Evolutionary conservation across 2,888 invertebrate genomes (phyloP).

Genomic region (Limnephilus rhombicus): DNA sequence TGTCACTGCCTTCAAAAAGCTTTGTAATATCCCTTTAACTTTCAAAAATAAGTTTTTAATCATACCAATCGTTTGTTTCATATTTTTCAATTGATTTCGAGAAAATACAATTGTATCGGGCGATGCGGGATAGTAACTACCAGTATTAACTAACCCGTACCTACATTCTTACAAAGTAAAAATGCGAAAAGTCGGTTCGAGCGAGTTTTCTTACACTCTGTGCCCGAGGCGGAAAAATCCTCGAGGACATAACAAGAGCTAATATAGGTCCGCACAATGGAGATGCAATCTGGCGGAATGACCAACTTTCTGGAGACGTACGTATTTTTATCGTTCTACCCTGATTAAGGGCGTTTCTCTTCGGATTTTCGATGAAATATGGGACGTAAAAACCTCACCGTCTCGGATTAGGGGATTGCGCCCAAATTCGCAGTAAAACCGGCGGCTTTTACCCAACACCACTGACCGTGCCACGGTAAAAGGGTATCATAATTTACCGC

Average conservation of each 20-base stretch:
- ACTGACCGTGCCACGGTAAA: neutral
- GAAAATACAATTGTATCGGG: neutral
- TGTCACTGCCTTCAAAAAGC: neutral
- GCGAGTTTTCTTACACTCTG: neutral
- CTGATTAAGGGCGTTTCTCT: conserved; percentile 40
- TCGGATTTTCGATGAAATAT: conserved; percentile 42
- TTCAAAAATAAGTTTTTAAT: neutral
- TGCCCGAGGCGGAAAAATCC: conserved; percentile 4
- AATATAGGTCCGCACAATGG: conserved; percentile 4
- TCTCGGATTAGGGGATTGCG: conserved; percentile 4
- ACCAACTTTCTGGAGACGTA: neutral
- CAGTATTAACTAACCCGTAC: neutral
- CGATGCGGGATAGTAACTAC: neutral
- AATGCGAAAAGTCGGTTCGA: neutral
- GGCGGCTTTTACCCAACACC: conserved; percentile 5
- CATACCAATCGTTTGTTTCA: neutral
- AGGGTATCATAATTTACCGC: conserved; percentile 17
- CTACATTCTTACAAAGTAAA: neutral
- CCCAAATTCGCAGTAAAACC: conserved; percentile 8
- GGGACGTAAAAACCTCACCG: conserved; percentile 29
- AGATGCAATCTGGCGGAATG: conserved; percentile 38
- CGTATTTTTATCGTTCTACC: conserved; percentile 44
- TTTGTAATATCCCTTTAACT: neutral
- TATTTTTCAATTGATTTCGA: neutral
- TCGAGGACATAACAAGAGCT: neutral